phyloP scores from a whole-genome alignment of 2,113 vertebrate species.

The Esox niger region DNA sequence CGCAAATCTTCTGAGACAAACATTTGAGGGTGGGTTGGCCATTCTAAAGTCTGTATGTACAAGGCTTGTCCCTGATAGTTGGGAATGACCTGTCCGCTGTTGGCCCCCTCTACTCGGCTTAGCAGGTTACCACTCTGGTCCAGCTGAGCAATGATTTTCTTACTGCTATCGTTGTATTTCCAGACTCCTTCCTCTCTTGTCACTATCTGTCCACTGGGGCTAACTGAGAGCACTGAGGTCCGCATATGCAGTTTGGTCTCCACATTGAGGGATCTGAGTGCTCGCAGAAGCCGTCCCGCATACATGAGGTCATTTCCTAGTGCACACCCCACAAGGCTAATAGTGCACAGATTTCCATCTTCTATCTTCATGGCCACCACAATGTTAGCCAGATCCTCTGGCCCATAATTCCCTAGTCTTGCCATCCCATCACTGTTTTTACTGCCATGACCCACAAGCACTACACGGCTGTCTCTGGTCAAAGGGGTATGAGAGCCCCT shows the following conservation, averaged over 20 bases:
- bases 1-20: conserved; percentile 60
- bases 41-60: conserved; percentile 42
- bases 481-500: conserved; percentile 10
- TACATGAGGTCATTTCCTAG: conserved; percentile 53
- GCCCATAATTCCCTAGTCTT: conserved; percentile 32
- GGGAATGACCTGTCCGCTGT: conserved; percentile 34
- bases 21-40: conserved; percentile 64
- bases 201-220: conserved; percentile 39
- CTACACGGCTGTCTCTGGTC: conserved; percentile 22
- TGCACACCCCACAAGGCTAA: conserved; percentile 57
- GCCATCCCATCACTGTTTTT: conserved; percentile 15
- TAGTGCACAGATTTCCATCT: conserved; percentile 3
- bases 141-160: conserved; percentile 42
- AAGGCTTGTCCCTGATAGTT: conserved; percentile 48
- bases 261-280: conserved; percentile 24
- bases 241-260: conserved; percentile 46
- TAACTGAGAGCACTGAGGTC: conserved; percentile 43
- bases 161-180: conserved; percentile 49
- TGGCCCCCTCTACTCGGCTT: conserved; percentile 26
- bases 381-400: conserved; percentile 47
- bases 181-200: conserved; percentile 33
- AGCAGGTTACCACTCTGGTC: conserved; percentile 38
- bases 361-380: conserved; percentile 28
- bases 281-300: conserved; percentile 36
- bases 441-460: conserved; percentile 57